Conservation (phyloP, 2,797 vertebrate genomes). For the Zenarchopterus dispar region DNA sequence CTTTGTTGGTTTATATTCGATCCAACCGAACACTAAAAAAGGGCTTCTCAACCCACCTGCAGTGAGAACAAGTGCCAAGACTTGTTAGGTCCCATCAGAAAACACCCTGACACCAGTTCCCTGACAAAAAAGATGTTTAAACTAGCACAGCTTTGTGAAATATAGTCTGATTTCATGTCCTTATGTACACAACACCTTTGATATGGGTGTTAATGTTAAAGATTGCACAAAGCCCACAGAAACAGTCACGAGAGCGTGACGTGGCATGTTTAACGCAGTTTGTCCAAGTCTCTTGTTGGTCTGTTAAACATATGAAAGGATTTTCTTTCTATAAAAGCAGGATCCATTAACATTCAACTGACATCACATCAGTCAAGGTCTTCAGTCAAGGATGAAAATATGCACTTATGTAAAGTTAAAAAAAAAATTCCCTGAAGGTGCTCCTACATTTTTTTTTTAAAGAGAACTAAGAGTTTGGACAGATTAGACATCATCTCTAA, state of each 20-base stretch:
- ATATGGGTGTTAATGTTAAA: conserved; percentile 17
- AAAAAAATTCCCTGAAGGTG: background rate
- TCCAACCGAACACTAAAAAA: conserved; percentile 9
- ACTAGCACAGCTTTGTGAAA: conserved; percentile 12
- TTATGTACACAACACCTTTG: background rate
- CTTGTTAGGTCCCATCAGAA: conserved; percentile 18
- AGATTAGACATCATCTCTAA: background rate
- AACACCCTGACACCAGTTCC: conserved; percentile 1
- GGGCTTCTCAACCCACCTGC: background rate
- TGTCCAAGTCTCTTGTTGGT: background rate
- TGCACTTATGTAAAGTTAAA: background rate
- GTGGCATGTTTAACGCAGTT: background rate
- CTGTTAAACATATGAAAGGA: conserved; percentile 8
- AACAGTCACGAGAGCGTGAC: background rate
- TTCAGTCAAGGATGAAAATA: background rate
- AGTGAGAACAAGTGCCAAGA: background rate
- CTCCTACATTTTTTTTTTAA: background rate
- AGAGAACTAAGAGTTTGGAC: conserved; percentile 3
- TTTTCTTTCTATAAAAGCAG: background rate
- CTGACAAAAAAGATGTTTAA: conserved; percentile 17
- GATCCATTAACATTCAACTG: conserved; percentile 9
- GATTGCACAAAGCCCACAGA: conserved; percentile 10
- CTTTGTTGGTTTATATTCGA: background rate
- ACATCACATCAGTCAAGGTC: background rate
- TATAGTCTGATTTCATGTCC: conserved; percentile 13